A percentile compares a stretch with the other conserved stretches of the same genome.
Evolutionary conservation across 2,797 vertebrate genomes (phyloP).

Genomic region (Parauchenoglanis punctatus): DNA sequence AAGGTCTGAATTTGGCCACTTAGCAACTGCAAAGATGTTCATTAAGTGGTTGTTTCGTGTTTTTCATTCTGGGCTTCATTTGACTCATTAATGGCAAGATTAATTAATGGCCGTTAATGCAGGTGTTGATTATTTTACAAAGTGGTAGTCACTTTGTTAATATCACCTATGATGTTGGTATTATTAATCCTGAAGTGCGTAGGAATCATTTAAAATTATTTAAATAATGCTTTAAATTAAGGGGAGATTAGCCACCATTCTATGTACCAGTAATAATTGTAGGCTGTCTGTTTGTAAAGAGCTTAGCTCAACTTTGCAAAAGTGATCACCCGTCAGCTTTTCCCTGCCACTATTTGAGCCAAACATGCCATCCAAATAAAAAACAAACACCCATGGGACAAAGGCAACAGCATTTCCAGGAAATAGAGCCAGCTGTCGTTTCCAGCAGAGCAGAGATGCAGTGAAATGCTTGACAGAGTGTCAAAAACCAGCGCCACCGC

Average conservation of each 20-base stretch:
- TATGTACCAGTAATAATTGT: background rate
- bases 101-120: background rate
- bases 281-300: background rate
- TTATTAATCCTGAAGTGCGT: background rate
- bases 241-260: background rate
- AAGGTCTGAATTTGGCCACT: background rate
- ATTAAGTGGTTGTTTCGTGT: background rate
- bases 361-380: constrained; percentile 46
- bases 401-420: constrained; percentile 37
- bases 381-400: constrained; percentile 49
- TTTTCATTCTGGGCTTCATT: background rate
- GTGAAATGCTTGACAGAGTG: constrained; percentile 70
- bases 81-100: background rate
- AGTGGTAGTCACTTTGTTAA: background rate
- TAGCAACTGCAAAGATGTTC: background rate
- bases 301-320: constrained; percentile 11
- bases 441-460: constrained; percentile 64
- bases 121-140: constrained; percentile 3
- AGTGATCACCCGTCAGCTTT: constrained; percentile 35
- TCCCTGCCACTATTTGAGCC: constrained; percentile 20
- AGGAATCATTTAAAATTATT: background rate
- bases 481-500: constrained; percentile 63
- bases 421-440: constrained; percentile 70
- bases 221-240: background rate
- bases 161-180: background rate